Conservation (phyloP, 2,797 vertebrate species). For the Propithecus deckenii region DNA sequence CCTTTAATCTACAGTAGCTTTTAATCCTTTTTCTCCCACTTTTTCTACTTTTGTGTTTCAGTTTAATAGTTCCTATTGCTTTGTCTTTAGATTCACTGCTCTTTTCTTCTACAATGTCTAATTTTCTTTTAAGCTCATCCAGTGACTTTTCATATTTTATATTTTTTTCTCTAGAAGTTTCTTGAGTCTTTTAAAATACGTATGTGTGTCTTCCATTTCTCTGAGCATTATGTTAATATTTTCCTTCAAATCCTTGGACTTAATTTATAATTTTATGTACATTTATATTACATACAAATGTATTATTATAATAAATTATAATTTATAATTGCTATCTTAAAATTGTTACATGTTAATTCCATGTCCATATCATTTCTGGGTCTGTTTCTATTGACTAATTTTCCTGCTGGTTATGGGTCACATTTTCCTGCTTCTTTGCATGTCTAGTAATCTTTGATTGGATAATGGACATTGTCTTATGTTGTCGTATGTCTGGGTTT, state of each 20-base stretch:
- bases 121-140: neutral
- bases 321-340: neutral
- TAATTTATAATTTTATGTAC: neutral
- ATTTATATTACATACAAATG: neutral
- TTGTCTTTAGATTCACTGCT: neutral
- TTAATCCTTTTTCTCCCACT: neutral
- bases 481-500: neutral
- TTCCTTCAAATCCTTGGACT: neutral
- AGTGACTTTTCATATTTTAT: neutral
- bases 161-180: conserved; percentile 4
- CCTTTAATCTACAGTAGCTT: neutral
- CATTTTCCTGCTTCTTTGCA: neutral
- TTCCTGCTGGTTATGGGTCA: neutral
- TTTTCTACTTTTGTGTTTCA: neutral
- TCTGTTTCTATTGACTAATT: neutral
- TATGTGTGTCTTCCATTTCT: neutral
- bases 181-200: neutral
- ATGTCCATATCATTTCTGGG: neutral
- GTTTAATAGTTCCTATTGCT: neutral
- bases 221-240: neutral
- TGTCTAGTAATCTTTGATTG: neutral
- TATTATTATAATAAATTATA: neutral
- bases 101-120: neutral
- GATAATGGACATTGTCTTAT: neutral
- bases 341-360: neutral